A percentile compares a stretch with the other conserved stretches of the same genome.
Evolutionary conservation across 2,113 vertebrate genomes (phyloP).

Genomic region (Monopterus albus): DNA sequence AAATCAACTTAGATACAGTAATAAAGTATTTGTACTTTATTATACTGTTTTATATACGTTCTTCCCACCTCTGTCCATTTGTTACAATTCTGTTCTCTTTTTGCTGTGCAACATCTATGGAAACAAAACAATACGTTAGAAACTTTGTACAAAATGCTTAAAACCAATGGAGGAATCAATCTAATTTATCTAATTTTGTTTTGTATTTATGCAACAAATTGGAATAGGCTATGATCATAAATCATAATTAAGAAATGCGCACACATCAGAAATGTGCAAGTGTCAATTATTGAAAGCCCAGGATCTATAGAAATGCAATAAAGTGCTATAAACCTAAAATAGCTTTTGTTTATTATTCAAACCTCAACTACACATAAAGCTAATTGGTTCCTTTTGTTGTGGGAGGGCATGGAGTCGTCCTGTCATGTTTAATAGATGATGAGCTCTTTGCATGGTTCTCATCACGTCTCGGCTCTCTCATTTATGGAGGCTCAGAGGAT

Average conservation of each 20-base stretch:
- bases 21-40: background rate
- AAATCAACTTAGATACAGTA: too few species aligned
- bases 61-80: too few species aligned
- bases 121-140: background rate
- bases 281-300: background rate
- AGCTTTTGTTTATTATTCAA: constrained; percentile 33
- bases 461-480: constrained; percentile 38
- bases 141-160: background rate
- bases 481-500: constrained; percentile 33
- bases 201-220: background rate
- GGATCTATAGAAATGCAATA: background rate
- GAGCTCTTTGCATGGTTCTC: constrained; percentile 41
- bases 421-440: constrained; percentile 50
- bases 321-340: constrained; percentile 24
- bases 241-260: constrained; percentile 21
- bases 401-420: constrained; percentile 25
- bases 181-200: too few species aligned
- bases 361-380: constrained; percentile 30
- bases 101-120: background rate
- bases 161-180: background rate
- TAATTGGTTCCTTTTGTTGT: constrained; percentile 34
- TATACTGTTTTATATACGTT: too few species aligned
- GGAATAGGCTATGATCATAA: background rate
- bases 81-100: background rate
- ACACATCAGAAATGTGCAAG: constrained; percentile 1